phyloP scores from a whole-genome alignment of 2,888 invertebrate species.

The Arrhopalites spinosus region DNA sequence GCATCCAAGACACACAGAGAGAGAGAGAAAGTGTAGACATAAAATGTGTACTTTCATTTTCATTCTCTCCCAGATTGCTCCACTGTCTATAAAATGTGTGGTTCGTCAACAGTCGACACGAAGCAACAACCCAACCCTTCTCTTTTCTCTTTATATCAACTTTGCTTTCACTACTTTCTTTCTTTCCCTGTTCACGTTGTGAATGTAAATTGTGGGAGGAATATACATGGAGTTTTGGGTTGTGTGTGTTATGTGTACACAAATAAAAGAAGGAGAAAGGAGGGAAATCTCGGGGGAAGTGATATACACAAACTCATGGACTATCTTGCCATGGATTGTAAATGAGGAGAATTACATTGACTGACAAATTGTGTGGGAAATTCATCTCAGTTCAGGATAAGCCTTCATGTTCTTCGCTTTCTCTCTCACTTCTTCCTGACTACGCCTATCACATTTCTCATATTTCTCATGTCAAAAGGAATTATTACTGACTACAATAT shows the following conservation, averaged over 20 bases:
- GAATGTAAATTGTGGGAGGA: no score
- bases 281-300: background rate
- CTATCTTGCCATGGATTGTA: background rate
- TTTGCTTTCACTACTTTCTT: no score
- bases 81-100: constrained; percentile 14
- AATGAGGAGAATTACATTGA: background rate
- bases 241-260: no score
- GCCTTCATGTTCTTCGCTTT: background rate
- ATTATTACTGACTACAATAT: background rate
- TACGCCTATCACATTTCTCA: no score
- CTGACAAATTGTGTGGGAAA: constrained; percentile 4
- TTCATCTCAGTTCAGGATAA: background rate
- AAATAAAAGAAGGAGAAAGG: no score
- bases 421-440: no score
- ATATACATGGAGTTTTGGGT: no score
- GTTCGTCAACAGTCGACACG: constrained; percentile 10
- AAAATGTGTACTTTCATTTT: constrained; percentile 6
- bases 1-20: background rate
- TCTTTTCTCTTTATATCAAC: background rate
- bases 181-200: no score
- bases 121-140: background rate
- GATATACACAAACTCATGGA: background rate
- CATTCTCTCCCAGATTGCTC: constrained; percentile 3
- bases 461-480: background rate
- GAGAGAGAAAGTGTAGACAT: background rate